These are phyloP conservation scores for Phaenicophaeus curvirostris DNA, from an alignment of 2,797 vertebrate species.

Conservation along the genomic window DNA sequence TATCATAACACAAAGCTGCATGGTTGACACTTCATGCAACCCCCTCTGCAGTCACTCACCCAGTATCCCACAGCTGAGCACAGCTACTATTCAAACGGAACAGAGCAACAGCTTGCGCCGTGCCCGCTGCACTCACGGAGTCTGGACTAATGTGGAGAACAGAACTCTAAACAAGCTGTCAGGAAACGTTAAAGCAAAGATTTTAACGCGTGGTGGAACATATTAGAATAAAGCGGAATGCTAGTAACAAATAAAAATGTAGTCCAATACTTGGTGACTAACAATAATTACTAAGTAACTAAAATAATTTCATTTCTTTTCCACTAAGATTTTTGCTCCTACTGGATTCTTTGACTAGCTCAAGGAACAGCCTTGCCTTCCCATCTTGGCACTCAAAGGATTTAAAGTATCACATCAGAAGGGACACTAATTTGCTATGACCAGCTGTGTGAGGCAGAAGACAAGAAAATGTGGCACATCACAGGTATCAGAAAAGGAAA, in stretches of 20 bases:
- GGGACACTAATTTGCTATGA: too few relatives aligned
- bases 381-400: neutral
- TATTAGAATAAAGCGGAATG: neutral
- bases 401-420: neutral
- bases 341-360: neutral
- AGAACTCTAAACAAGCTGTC: conserved; percentile 1
- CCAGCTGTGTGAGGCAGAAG: neutral
- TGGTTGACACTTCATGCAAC: neutral
- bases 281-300: neutral
- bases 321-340: neutral
- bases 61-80: neutral
- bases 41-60: neutral
- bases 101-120: neutral
- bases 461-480: neutral
- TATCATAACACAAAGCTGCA: neutral
- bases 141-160: neutral
- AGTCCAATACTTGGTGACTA: neutral
- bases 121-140: neutral
- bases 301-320: neutral
- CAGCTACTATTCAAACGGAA: neutral
- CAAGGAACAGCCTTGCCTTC: neutral
- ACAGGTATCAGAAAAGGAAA: neutral
- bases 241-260: neutral
- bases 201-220: neutral
- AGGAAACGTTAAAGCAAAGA: neutral